Conservation (phyloP, 2,888 invertebrate species). For the Phlogophora meticulosa region DNA sequence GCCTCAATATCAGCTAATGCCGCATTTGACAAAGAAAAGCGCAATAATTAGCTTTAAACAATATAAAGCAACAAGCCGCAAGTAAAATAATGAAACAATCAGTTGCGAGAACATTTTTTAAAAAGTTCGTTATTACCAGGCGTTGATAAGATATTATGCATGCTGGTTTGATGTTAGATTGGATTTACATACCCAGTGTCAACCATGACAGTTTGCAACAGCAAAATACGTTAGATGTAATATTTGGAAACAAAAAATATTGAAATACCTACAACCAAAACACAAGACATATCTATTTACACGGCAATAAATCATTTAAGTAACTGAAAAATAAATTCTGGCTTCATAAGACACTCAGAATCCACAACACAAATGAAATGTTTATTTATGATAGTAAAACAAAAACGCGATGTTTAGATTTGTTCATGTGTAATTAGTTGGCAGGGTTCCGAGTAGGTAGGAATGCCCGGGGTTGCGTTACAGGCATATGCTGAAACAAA, state of each 20-base stretch:
- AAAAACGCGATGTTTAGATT: slow-evolving; percentile 70
- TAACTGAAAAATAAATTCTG: slow-evolving; percentile 42
- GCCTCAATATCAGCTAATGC: no score
- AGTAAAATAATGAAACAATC: no score
- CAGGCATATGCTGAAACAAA: slow-evolving; percentile 85
- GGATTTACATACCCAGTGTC: slow-evolving; percentile 9
- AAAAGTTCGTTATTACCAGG: background rate
- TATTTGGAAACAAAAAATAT: slow-evolving; percentile 17
- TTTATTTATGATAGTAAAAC: slow-evolving; percentile 68
- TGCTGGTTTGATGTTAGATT: background rate
- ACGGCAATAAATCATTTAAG: slow-evolving; percentile 41
- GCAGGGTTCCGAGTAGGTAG: slow-evolving; percentile 88
- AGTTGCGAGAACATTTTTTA: no score
- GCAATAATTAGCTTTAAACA: no score
- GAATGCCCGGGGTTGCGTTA: slow-evolving; percentile 78
- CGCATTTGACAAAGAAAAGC: no score
- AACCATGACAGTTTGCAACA: slow-evolving; percentile 12
- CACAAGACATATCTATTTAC: slow-evolving; percentile 54
- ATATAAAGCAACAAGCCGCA: no score
- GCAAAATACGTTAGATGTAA: slow-evolving; percentile 20
- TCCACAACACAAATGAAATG: slow-evolving; percentile 51
- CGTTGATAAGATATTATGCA: background rate
- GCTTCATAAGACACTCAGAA: slow-evolving; percentile 48
- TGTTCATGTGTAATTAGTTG: slow-evolving; percentile 82
- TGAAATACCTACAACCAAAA: slow-evolving; percentile 24